phyloP scores from a whole-genome alignment of 2,888 invertebrate species.

The Antitype chi region DNA sequence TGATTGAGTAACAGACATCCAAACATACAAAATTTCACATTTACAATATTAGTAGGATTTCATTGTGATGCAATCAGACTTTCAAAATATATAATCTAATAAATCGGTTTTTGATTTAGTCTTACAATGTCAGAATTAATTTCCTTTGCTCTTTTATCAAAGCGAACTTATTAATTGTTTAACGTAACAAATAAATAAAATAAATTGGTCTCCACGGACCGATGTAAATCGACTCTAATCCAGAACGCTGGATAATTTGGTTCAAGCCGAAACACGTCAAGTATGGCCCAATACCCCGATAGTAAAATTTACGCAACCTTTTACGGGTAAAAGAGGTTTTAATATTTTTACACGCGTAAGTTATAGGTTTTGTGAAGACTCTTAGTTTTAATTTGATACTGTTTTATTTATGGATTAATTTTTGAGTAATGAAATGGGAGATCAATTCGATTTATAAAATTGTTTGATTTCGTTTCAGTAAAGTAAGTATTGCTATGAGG shows the following conservation, averaged over 20 bases:
- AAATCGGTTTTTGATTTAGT: constrained; percentile 8
- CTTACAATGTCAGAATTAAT: constrained; percentile 20
- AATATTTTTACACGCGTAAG: constrained; percentile 56
- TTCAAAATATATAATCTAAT: neutral
- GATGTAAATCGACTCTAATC: constrained; percentile 56
- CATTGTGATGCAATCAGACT: too few relatives aligned
- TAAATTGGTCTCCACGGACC: constrained; percentile 47
- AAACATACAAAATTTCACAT: too few relatives aligned
- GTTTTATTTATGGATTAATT: constrained; percentile 39
- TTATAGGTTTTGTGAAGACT: constrained; percentile 46
- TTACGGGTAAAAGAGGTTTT: constrained; percentile 61
- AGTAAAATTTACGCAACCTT: constrained; percentile 67
- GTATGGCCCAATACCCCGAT: constrained; percentile 58
- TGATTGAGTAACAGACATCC: too few relatives aligned
- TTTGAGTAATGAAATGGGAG: neutral
- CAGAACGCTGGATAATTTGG: constrained; percentile 58
- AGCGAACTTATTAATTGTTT: constrained; percentile 47
- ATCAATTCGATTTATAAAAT: neutral
- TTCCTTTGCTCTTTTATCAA: constrained; percentile 8
- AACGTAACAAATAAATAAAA: constrained; percentile 59
- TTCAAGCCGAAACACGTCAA: constrained; percentile 63
- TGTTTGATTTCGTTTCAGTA: neutral
- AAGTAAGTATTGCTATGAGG: neutral
- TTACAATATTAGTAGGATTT: too few relatives aligned
- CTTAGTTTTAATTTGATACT: constrained; percentile 46